These are phyloP conservation scores for Craseonycteris thonglongyai DNA, from an alignment of 2,113 vertebrate species.

Conservation along the genomic window DNA sequence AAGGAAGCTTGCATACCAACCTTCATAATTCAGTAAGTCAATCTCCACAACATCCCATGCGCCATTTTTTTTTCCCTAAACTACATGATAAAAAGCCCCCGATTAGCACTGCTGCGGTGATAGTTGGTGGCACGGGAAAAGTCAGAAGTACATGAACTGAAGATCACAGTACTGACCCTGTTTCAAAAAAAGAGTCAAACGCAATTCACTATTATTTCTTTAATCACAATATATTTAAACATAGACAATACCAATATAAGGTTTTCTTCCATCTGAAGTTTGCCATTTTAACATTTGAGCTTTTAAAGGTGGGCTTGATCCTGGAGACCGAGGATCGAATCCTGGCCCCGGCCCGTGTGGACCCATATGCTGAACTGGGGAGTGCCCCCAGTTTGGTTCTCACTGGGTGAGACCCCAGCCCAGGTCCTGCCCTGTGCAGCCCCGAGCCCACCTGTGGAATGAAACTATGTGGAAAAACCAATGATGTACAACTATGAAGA, in stretches of 20 bases:
- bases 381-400: too few species aligned
- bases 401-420: too few species aligned
- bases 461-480: too few species aligned
- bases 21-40: neutral
- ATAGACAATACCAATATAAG: neutral
- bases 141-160: neutral
- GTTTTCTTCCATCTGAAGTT: neutral
- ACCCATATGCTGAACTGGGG: too few species aligned
- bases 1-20: neutral
- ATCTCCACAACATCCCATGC: neutral
- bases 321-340: too few species aligned
- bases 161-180: neutral
- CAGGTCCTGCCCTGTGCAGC: too few species aligned
- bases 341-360: too few species aligned
- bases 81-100: neutral
- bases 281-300: neutral
- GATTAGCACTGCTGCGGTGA: neutral
- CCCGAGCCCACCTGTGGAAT: too few species aligned
- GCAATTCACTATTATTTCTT: neutral
- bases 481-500: too few species aligned
- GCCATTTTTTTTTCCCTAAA: neutral
- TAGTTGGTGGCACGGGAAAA: neutral
- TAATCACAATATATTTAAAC: constrained; percentile 2
- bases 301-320: too few species aligned
- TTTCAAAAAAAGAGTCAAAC: neutral